Evolutionary conservation across 2,113 vertebrate genomes (phyloP), one percentile per base, ranked within the genome.

Genomic region (Saguinus midas): DNA sequence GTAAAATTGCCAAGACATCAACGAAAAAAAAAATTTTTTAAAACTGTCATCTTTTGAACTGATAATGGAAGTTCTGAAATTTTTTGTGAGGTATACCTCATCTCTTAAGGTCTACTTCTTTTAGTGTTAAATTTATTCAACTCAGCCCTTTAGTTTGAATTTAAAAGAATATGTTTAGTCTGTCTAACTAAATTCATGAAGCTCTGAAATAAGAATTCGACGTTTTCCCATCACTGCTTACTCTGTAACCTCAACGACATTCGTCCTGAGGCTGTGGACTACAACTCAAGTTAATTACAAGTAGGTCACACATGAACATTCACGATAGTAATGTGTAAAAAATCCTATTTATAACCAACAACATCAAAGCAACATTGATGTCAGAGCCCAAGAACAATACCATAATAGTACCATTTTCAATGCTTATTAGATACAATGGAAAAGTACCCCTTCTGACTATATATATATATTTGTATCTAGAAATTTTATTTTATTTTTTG

Each of bases 321-420:
- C 97, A 98, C 97, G 96, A 97, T 1, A 97, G 96, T 64, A 96
- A 98, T 27, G 61, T 79, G 91, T 97, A 97, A 96, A 98, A 95
- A 92, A 61, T 98, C 98, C 97, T 98, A 97, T 98, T 98, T 97
- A 98, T 97, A 98, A 96, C 98, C 98, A 98, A 98, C 97, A 97
- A 97, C 98, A 93, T 97, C 97, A 96, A 98, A 99, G 98, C 98
- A 98, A 99, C 99, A 98, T 95, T 93, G 96, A 94, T 98, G 98
- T 89, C 57, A 97, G 97, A 98, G 98, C 98, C 98, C 97, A 98
- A 99, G 98, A 97, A 98, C 98, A 98, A 98, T 98, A 98, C 98
- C 98, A 96, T 98, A 98, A 98, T 90, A 99, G 99, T 99, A 99
- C 99, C 99, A 97, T 98, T 98, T 98, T 75, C 97, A 98, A 98